Conservation (phyloP, 2,888 invertebrate species). For the Acrobasis repandana region DNA sequence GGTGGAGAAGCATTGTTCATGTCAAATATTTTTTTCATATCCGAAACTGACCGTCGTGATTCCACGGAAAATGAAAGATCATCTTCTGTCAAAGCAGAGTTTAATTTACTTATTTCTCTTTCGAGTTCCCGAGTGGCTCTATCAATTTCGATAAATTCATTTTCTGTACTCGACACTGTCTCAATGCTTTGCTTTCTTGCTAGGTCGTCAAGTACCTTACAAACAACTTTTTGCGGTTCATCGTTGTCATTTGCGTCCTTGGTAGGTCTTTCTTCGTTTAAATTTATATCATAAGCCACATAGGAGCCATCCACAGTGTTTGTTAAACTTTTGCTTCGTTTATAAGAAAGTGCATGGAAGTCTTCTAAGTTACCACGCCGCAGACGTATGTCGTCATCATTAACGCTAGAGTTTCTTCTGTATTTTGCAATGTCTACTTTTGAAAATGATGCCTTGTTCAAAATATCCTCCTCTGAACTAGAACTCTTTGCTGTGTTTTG, state of each 20-base stretch:
- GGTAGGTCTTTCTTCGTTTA: conserved; percentile 56
- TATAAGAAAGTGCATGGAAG: conserved; percentile 62
- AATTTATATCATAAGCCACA: conserved; percentile 67
- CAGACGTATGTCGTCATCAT: conserved; percentile 71
- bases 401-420: conserved; percentile 74
- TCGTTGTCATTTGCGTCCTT: conserved; percentile 65
- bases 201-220: conserved; percentile 64
- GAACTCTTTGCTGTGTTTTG: conserved; percentile 39
- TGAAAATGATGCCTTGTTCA: conserved; percentile 57
- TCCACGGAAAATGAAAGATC: conserved; percentile 53
- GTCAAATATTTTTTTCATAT: conserved; percentile 80
- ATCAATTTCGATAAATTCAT: conserved; percentile 76
- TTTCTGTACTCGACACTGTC: conserved; percentile 73
- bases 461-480: conserved; percentile 59
- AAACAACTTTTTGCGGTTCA: conserved; percentile 68
- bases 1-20: conserved; percentile 73
- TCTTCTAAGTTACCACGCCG: conserved; percentile 74
- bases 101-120: conserved; percentile 73
- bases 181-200: conserved; percentile 68
- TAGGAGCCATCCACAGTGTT: conserved; percentile 59
- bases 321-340: conserved; percentile 73
- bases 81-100: conserved; percentile 73
- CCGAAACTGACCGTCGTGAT: conserved; percentile 64
- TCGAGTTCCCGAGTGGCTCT: conserved; percentile 72
- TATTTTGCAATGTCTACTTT: conserved; percentile 71